Evolutionary conservation across 2,797 vertebrate genomes (phyloP), one percentile per base, ranked within the genome.

Genomic region (Schizopygopsis pylzovi): DNA sequence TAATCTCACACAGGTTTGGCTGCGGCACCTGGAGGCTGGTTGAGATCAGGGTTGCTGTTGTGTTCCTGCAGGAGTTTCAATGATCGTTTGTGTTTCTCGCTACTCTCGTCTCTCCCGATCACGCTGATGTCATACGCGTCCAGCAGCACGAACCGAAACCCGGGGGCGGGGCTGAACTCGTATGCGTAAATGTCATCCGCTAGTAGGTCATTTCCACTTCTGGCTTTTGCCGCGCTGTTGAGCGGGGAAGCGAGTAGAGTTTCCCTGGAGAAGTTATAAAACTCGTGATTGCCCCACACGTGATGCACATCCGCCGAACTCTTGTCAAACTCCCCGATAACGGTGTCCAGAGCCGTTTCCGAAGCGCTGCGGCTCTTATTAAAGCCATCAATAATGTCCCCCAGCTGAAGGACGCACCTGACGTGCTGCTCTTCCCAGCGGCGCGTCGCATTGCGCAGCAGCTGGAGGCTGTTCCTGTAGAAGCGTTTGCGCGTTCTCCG

Each of bases 261-360:
- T 41, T 93, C 91, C 88, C 97, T 91, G 89, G 91, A 96, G 93
- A 99, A 99, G 92, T 99, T 99, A 22, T 99, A 99, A 6, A 99
- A 94, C 91, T 99, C 98, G 33, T 99, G 98, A 90, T 99, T 99
- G 0, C 98, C 98, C 98, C 98, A 99, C 0, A 96, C 93, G n/a
- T 99, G 97, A 82, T 98, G 96, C 1, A 97, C 95, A n/a, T 94
- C 91, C 45, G 81, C 90, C 1, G 88, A 86, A 41, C 94, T 85
- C 87, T 81, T 91, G 81, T 91, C 59, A 86, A 99, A 93, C 37
- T 92, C 94, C 0, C 65, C 81, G 90, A 98, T 87, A 47, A 98
- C 97, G 2, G 85, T 82, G 70, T 92, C 91, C 37, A 99, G 92
- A 0, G 98, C 96, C 0, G 33, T 65, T 2, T 96, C 94, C 0